A percentile compares a stretch with the other conserved stretches of the same genome.
Conservation (phyloP, 2,888 invertebrate genomes). For the Timema cristinae region DNA sequence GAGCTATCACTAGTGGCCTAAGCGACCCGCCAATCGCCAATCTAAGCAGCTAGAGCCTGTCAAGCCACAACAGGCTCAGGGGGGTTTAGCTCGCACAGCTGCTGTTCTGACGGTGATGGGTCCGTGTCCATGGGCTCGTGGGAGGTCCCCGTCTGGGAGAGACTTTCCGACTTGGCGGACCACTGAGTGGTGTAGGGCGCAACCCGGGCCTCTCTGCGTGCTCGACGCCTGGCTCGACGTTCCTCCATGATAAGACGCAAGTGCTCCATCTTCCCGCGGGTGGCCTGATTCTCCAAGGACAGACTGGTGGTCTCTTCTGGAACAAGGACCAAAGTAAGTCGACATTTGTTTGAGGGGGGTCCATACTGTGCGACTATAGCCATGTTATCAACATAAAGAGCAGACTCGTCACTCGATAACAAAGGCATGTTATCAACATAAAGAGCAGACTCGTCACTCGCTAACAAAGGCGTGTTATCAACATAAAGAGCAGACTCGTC, state of each 20-base stretch:
- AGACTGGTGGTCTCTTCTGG: slow-evolving; percentile 45
- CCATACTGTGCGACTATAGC: too few relatives aligned
- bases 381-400: too few relatives aligned
- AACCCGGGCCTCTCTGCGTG: slow-evolving; percentile 63
- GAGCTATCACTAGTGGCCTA: too few relatives aligned
- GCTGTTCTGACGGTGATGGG: slow-evolving; percentile 18
- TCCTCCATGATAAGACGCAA: slow-evolving; percentile 87
- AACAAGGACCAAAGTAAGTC: neutral
- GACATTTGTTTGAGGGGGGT: too few relatives aligned
- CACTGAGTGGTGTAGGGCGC: slow-evolving; percentile 39
- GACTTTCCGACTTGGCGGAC: slow-evolving; percentile 32
- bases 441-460: too few relatives aligned
- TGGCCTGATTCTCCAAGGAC: slow-evolving; percentile 70
- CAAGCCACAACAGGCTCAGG: slow-evolving; percentile 35
- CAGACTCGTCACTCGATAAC: too few relatives aligned
- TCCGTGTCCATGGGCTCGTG: slow-evolving; percentile 26
- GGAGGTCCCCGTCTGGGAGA: slow-evolving; percentile 24
- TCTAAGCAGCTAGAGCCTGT: neutral
- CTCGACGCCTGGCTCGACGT: slow-evolving; percentile 60
- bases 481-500: neutral
- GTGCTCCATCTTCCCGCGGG: slow-evolving; percentile 82
- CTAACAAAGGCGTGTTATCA: too few relatives aligned
- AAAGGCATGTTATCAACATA: too few relatives aligned
- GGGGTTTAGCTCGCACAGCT: slow-evolving; percentile 31
- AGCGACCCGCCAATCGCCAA: too few relatives aligned